Evolutionary conservation across 2,797 vertebrate genomes (phyloP).

Genomic region (Leuciscus waleckii): DNA sequence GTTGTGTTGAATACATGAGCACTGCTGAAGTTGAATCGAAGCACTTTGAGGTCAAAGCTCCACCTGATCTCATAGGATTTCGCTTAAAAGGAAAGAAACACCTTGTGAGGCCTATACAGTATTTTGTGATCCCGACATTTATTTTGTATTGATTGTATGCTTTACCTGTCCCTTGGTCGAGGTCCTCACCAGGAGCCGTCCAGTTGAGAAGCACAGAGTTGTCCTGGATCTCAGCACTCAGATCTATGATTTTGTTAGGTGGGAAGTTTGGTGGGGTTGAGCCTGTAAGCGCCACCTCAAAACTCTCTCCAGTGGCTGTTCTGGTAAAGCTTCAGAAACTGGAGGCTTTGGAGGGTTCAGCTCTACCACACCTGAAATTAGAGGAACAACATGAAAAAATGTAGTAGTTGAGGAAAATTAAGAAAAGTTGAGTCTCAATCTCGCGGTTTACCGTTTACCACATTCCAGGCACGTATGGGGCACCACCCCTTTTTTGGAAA

Average conservation of each 20-base stretch:
- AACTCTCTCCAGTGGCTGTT: conserved; percentile 65
- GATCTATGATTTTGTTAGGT: conserved; percentile 73
- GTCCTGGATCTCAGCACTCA: conserved; percentile 63
- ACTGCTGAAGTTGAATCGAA: conserved; percentile 68
- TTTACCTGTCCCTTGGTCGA: too few species aligned
- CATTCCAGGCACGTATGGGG: conserved; percentile 64
- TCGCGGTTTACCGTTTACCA: conserved; percentile 67
- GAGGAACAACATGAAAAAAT: not conserved
- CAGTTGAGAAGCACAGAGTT: conserved; percentile 68
- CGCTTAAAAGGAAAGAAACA: too few species aligned
- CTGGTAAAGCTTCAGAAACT: conserved; percentile 62
- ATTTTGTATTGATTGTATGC: too few species aligned
- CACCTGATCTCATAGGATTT: conserved; percentile 50
- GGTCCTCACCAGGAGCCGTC: conserved; percentile 71
- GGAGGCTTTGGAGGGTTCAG: conserved; percentile 67
- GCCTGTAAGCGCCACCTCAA: conserved; percentile 57
- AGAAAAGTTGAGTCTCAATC: not conserved
- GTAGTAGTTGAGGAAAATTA: not conserved
- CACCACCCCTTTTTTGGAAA: too few species aligned
- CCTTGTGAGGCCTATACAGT: too few species aligned
- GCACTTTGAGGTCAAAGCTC: conserved; percentile 63
- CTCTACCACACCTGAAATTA: conserved; percentile 66
- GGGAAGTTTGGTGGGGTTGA: conserved; percentile 59
- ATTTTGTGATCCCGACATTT: too few species aligned
- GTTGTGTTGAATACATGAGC: conserved; percentile 65